Evolutionary conservation across 2,888 invertebrate species (phyloP).

Genomic region (Oeneis ivallda): DNA sequence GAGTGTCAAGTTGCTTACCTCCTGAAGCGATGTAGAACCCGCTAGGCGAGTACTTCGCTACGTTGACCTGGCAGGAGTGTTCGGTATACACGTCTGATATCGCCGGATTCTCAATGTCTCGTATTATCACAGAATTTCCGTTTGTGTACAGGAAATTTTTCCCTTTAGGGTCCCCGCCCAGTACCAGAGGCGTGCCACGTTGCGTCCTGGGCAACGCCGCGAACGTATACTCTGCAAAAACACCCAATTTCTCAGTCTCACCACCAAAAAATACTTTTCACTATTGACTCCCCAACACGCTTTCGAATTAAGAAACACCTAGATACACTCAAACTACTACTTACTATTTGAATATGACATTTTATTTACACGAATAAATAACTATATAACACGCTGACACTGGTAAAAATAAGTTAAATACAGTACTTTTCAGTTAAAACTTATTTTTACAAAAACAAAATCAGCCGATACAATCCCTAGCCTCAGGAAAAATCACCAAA

Average conservation of each 20-base stretch:
- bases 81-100: slow-evolving; percentile 98
- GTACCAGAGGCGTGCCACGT: slow-evolving; percentile 95
- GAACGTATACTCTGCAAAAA: slow-evolving; percentile 89
- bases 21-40: slow-evolving; percentile 99
- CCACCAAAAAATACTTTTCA: slow-evolving; percentile 25
- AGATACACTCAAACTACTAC: slow-evolving; percentile 48
- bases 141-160: slow-evolving; percentile 98
- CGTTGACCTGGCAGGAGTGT: slow-evolving; percentile 96
- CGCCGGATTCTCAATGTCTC: slow-evolving; percentile 97
- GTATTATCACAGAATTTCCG: slow-evolving; percentile 98
- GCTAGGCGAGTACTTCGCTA: slow-evolving; percentile 98
- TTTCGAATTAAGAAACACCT: slow-evolving; percentile 41
- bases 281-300: slow-evolving; percentile 46
- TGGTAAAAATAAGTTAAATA: slow-evolving; percentile 53
- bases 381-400: slow-evolving; percentile 55
- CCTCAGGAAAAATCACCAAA: slow-evolving; percentile 53
- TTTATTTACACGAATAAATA: slow-evolving; percentile 50
- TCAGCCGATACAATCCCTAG: slow-evolving; percentile 70
- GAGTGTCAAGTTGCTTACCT: slow-evolving; percentile 81
- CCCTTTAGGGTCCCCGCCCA: slow-evolving; percentile 98
- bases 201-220: slow-evolving; percentile 97
- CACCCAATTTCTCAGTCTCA: slow-evolving; percentile 36
- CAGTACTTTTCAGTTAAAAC: slow-evolving; percentile 60
- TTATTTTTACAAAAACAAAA: slow-evolving; percentile 64
- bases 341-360: slow-evolving; percentile 79